phyloP scores from a whole-genome alignment of 2,888 invertebrate genomes.

The Fragum sueziense region DNA sequence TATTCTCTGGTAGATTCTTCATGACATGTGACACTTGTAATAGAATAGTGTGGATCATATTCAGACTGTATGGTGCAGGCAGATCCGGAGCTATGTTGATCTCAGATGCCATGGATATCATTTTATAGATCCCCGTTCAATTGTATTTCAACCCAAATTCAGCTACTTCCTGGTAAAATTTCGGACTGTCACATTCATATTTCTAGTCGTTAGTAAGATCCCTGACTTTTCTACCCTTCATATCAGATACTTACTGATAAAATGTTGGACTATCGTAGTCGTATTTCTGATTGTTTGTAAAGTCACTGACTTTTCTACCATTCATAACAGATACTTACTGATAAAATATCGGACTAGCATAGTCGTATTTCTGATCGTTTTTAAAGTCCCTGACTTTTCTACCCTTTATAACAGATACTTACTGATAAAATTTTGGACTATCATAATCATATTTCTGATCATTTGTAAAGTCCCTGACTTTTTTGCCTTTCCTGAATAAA shows the following conservation, averaged over 20 bases:
- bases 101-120: too few species aligned
- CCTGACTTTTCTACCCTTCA: slow-evolving; percentile 40
- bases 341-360: slow-evolving; percentile 65
- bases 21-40: too few species aligned
- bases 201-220: slow-evolving; percentile 55
- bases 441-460: slow-evolving; percentile 60
- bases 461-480: slow-evolving; percentile 36
- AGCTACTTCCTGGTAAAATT: slow-evolving; percentile 61
- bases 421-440: slow-evolving; percentile 65
- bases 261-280: slow-evolving; percentile 65
- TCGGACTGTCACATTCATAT: slow-evolving; percentile 66
- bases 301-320: slow-evolving; percentile 40
- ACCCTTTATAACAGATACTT: slow-evolving; percentile 35
- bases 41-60: too few species aligned
- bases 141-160: too few species aligned
- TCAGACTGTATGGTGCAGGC: too few species aligned
- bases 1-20: too few species aligned
- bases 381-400: slow-evolving; percentile 39
- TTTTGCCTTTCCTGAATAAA: slow-evolving; percentile 27
- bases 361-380: slow-evolving; percentile 46
- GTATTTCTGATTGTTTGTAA: slow-evolving; percentile 59
- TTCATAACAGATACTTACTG: slow-evolving; percentile 53
- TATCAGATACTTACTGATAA: slow-evolving; percentile 59
- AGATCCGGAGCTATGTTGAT: too few species aligned
- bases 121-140: too few species aligned